Base-by-base conservation (phyloP, 2,797 vertebrate genomes). In the Chiloscyllium punctatum region DNA sequence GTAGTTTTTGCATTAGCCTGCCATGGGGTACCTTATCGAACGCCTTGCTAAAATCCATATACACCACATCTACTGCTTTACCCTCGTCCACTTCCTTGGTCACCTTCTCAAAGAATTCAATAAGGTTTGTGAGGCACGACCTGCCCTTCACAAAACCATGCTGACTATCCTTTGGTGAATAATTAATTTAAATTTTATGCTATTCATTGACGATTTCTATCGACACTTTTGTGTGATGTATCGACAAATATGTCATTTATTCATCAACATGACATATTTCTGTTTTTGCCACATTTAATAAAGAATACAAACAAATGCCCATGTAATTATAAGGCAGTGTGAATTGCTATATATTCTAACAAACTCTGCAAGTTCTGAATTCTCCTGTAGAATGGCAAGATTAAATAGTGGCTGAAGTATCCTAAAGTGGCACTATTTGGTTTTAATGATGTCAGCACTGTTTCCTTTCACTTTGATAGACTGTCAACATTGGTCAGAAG, bases 231-330 rank as follows among this genome's bases (percentile, higher is more conserved):
- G 66, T 42, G 37, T 69, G 62, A 42, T 69, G 66, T 68, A 68
- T 42, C 62, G 37, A 92, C 90, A 92, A 92, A 92, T n/a, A 92
- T 62, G n/a, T n/a, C 66, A 92, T 92, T 92, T 92, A 92, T 8
- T 42, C 42, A n/a, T 42, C 90, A 69, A n/a, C 62, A 66, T 69
- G 69, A 25, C 69, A 92, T 42, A 92, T 42, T n/a, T 42, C 66
- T 37, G 37, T 18, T 7, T 92, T 42, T 92, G 66, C 69, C 62
- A 69, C 62, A 69, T 69, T 92, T 68, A 92, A 92, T 92, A 92
- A 92, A 42, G n/a, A 42, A 92, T 92, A 69, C 90, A 92, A 92
- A 92, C 57, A 92, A 92, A 92, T 92, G 42, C 62, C 90, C 90
- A 92, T 92, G 90, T 92, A 69, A 42, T 92, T 69, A 92, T 69